Conservation (phyloP, 2,888 invertebrate genomes). For the Epistrophella euchroma region DNA sequence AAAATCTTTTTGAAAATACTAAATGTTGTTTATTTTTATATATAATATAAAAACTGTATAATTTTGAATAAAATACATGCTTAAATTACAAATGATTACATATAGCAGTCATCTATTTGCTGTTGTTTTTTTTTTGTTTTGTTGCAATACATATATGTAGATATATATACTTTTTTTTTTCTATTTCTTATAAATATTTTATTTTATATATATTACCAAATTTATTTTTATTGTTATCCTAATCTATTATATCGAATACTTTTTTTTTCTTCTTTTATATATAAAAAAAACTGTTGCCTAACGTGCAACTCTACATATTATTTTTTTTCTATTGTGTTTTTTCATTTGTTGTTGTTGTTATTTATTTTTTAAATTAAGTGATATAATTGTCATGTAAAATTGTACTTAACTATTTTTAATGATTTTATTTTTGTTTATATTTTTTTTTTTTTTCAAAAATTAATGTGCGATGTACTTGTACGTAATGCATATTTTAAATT, state of each 20-base stretch:
- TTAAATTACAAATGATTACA: slow-evolving; percentile 64
- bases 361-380: slow-evolving; percentile 35
- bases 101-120: slow-evolving; percentile 65
- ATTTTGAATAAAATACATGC: slow-evolving; percentile 74
- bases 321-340: slow-evolving; percentile 32
- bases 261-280: slow-evolving; percentile 36
- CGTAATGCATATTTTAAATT: slow-evolving; percentile 9
- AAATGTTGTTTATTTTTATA: slow-evolving; percentile 73
- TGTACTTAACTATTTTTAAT: slow-evolving; percentile 65
- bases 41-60: slow-evolving; percentile 77
- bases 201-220: slow-evolving; percentile 58
- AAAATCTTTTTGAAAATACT: slow-evolving; percentile 56
- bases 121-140: slow-evolving; percentile 35
- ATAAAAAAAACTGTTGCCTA: slow-evolving; percentile 50
- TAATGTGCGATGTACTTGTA: slow-evolving; percentile 37
- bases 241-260: slow-evolving; percentile 51
- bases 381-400: slow-evolving; percentile 63
- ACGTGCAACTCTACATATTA: slow-evolving; percentile 52
- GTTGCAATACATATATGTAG: slow-evolving; percentile 52
- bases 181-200: slow-evolving; percentile 58
- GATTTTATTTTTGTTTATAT: slow-evolving; percentile 31
- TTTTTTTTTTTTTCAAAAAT: slow-evolving; percentile 10
- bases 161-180: slow-evolving; percentile 46
- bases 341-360: slow-evolving; percentile 1
- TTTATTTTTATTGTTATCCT: slow-evolving; percentile 47